Percentiles rank a stretch among this genome's conserved stretches.
Conservation (phyloP, 2,797 vertebrate genomes). For the Ispidina lecontei region DNA sequence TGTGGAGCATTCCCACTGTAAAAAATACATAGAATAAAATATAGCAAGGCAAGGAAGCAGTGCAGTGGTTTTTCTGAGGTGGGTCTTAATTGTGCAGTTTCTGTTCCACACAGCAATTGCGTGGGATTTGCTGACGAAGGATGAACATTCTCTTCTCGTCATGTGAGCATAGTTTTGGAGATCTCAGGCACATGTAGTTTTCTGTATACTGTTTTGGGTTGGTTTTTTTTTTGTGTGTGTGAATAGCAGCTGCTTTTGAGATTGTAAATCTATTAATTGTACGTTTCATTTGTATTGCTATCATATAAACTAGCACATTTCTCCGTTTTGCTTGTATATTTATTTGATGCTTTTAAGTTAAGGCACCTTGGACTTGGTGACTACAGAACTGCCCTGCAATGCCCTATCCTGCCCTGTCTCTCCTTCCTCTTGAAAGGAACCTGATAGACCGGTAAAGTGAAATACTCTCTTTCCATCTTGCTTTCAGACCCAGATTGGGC, state of each 20-base stretch:
- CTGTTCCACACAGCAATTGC: neutral
- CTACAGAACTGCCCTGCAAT: neutral
- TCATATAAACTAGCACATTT: neutral
- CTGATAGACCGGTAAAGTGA: neutral
- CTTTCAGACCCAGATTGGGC: constrained; percentile 94
- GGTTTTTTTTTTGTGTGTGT: no score
- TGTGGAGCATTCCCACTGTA: neutral
- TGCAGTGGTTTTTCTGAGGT: rapidly evolving
- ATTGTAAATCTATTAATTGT: neutral
- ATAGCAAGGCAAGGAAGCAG: neutral
- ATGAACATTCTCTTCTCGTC: neutral
- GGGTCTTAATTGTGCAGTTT: neutral
- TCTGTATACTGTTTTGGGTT: neutral
- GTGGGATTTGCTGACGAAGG: neutral
- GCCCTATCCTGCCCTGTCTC: neutral
- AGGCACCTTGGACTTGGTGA: neutral
- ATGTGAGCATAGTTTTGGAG: neutral
- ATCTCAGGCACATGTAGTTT: neutral
- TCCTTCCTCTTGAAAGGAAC: neutral
- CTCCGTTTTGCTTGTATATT: neutral
- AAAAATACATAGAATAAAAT: neutral
- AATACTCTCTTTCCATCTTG: neutral
- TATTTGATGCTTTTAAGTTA: neutral
- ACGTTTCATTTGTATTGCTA: neutral
- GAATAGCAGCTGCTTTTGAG: neutral